Percentiles rank a stretch among this genome's conserved stretches.
Conservation (phyloP, 2,888 invertebrate genomes). For the Diarsia mendica region DNA sequence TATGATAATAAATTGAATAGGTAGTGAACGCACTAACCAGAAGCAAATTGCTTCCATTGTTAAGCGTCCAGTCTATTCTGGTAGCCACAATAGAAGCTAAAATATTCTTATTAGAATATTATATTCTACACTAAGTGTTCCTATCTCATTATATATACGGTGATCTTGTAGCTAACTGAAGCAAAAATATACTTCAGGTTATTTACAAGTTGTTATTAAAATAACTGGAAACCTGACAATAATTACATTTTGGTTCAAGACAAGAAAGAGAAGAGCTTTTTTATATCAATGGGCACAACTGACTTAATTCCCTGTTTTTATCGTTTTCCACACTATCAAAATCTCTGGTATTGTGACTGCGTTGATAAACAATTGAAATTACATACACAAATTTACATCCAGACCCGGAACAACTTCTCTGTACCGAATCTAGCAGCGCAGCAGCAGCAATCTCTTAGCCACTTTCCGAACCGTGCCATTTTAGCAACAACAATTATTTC, state of each 20-base stretch:
- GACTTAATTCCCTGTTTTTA: neutral
- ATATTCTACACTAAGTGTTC: slow-evolving; percentile 6
- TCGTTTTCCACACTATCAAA: no score
- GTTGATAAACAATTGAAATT: no score
- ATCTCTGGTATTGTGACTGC: no score
- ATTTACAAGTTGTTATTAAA: neutral
- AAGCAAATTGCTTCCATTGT: slow-evolving; percentile 50
- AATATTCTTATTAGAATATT: slow-evolving; percentile 3
- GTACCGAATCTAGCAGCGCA: no score
- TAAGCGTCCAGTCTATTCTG: slow-evolving; percentile 7
- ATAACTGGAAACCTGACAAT: neutral
- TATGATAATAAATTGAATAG: slow-evolving; percentile 35
- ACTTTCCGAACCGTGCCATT: no score
- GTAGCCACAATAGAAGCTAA: slow-evolving; percentile 11
- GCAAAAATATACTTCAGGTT: neutral
- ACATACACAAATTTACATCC: no score
- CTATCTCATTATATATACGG: neutral
- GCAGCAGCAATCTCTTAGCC: no score
- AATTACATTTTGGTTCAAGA: neutral
- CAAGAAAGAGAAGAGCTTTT: no score
- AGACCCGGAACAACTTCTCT: no score
- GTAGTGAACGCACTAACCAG: slow-evolving; percentile 24
- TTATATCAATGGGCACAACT: neutral
- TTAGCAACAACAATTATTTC: no score
- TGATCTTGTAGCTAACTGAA: neutral